Evolutionary conservation across 2,797 vertebrate genomes (phyloP).

Genomic region (Macropus fuliginosus): DNA sequence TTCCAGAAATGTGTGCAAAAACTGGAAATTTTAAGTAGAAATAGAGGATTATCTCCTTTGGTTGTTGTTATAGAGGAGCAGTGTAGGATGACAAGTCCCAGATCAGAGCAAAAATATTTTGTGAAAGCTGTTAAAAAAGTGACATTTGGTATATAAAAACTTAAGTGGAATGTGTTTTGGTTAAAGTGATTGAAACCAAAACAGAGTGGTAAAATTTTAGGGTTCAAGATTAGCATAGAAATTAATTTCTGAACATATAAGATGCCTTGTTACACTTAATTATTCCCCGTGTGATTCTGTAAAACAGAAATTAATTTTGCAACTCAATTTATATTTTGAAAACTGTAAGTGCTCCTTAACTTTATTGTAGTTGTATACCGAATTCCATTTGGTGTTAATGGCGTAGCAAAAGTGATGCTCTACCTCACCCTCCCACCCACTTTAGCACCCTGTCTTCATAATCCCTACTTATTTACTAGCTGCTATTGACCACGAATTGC

Average conservation of each 20-base stretch:
- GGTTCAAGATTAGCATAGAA: slow-evolving; percentile 78
- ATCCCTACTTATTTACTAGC: slow-evolving; percentile 57
- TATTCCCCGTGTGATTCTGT: slow-evolving; percentile 70
- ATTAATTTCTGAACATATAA: slow-evolving; percentile 77
- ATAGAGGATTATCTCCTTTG: not conserved
- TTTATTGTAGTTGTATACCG: slow-evolving; percentile 45
- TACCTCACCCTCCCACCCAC: too few species aligned
- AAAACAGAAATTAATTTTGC: slow-evolving; percentile 74
- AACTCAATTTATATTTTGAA: slow-evolving; percentile 53
- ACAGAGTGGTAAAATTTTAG: slow-evolving; percentile 72
- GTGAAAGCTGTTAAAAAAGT: slow-evolving; percentile 71
- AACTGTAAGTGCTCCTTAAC: slow-evolving; percentile 42
- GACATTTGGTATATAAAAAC: slow-evolving; percentile 58
- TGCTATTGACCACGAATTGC: slow-evolving; percentile 61
- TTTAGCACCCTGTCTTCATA: not conserved
- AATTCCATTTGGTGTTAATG: slow-evolving; percentile 41
- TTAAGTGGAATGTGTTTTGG: slow-evolving; percentile 71
- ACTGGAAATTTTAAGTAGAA: not conserved
- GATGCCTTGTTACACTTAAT: slow-evolving; percentile 73
- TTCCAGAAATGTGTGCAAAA: slow-evolving; percentile 47
- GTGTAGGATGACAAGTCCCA: slow-evolving; percentile 69
- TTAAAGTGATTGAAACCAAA: slow-evolving; percentile 75
- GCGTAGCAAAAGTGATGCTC: not conserved
- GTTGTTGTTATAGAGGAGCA: slow-evolving; percentile 17
- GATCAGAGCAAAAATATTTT: slow-evolving; percentile 80